These are phyloP conservation scores for Odontamblyopus rebecca DNA, from an alignment of 2,797 vertebrate genomes.

Conservation along the genomic window DNA sequence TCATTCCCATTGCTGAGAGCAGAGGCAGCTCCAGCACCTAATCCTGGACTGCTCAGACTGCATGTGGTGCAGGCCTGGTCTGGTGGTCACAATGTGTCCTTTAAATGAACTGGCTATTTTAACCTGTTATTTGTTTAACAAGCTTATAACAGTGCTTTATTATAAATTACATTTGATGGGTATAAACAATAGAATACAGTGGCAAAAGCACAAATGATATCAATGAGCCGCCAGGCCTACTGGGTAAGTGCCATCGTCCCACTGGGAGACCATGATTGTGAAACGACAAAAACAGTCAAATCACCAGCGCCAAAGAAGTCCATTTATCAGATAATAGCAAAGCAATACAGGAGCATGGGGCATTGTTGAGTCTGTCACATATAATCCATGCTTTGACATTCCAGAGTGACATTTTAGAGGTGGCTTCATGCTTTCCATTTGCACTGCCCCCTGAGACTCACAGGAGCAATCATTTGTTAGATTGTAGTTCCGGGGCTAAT, in stretches of 20 bases:
- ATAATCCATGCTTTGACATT: constrained; percentile 78
- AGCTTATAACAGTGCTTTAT: background rate
- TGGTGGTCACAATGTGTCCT: too few species aligned
- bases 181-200: constrained; percentile 17
- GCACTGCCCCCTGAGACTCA: constrained; percentile 56
- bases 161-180: constrained; percentile 19
- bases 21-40: too few species aligned
- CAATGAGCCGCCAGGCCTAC: constrained; percentile 42
- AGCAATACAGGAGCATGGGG: constrained; percentile 34
- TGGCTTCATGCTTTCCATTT: constrained; percentile 63
- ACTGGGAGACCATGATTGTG: constrained; percentile 39
- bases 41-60: too few species aligned
- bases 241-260: constrained; percentile 42
- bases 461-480: constrained; percentile 68
- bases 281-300: constrained; percentile 49
- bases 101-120: background rate
- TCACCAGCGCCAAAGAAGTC: constrained; percentile 42
- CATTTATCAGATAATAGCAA: constrained; percentile 57
- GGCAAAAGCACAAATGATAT: constrained; percentile 42
- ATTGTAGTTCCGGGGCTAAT: constrained; percentile 70
- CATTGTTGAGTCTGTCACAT: constrained; percentile 62
- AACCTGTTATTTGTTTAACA: background rate
- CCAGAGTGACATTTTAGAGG: constrained; percentile 76
- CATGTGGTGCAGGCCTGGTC: too few species aligned
- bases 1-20: too few species aligned